Evolutionary conservation across 2,113 vertebrate genomes (phyloP).

Genomic region (Paradisaea rubra): DNA sequence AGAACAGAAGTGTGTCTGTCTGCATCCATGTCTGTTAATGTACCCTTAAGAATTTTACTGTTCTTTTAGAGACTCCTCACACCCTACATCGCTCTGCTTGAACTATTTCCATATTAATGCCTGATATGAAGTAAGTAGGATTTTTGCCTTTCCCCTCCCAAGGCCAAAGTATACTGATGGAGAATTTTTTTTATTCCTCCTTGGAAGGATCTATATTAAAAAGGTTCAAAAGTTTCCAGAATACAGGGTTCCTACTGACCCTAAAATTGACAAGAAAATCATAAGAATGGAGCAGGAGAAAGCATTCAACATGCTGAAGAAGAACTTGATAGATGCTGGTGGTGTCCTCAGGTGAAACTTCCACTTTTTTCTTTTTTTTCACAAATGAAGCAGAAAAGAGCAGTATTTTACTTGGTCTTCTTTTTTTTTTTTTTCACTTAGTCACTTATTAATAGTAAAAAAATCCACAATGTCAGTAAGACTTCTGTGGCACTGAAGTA

Average conservation of each 20-base stretch:
- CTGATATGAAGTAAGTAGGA: neutral
- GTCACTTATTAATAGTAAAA: neutral
- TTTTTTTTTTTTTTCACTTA: neutral
- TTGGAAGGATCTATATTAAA: slow-evolving; percentile 84
- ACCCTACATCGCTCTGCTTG: neutral
- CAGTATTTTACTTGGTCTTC: neutral
- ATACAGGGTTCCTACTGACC: slow-evolving; percentile 81
- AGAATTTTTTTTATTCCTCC: neutral
- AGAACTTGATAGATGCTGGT: slow-evolving; percentile 76
- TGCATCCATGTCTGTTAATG: neutral
- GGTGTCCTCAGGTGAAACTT: slow-evolving; percentile 77
- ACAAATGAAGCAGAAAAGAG: neutral
- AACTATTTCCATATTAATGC: neutral
- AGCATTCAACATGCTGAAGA: slow-evolving; percentile 82
- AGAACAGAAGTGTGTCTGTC: neutral
- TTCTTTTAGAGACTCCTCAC: neutral
- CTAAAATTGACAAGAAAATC: slow-evolving; percentile 83
- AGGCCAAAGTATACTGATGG: neutral
- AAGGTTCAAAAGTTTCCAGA: slow-evolving; percentile 84
- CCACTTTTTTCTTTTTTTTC: neutral
- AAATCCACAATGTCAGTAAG: neutral
- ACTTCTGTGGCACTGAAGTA: neutral
- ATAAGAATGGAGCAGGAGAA: slow-evolving; percentile 85
- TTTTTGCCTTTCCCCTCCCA: neutral
- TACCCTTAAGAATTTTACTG: neutral